Evolutionary conservation across 2,888 invertebrate species (phyloP).

Genomic region (Coenonympha arcania): DNA sequence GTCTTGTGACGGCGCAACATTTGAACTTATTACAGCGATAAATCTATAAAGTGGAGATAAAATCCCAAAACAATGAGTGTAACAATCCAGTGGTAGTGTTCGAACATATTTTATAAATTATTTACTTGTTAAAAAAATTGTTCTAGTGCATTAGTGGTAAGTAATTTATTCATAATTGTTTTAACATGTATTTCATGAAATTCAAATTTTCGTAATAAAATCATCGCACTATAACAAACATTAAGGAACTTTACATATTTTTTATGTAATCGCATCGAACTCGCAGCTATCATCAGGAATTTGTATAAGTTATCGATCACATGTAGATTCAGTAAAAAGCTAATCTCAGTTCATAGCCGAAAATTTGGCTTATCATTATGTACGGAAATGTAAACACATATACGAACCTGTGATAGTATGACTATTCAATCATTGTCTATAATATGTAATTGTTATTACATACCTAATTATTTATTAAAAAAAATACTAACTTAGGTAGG

Average conservation of each 20-base stretch:
- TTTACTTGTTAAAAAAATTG: not conserved
- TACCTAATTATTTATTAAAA: too few relatives aligned
- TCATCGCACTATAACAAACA: not conserved
- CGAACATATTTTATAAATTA: constrained; percentile 4
- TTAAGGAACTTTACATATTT: not conserved
- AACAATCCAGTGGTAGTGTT: constrained; percentile 9
- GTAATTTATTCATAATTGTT: not conserved
- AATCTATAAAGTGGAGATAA: constrained; percentile 33
- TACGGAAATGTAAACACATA: not conserved
- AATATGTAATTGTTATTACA: too few relatives aligned
- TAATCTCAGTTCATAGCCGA: not conserved
- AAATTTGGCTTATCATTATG: not conserved
- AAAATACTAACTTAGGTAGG: too few relatives aligned
- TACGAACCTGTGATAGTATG: too few relatives aligned
- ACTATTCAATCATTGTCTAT: too few relatives aligned
- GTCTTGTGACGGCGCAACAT: constrained; percentile 65
- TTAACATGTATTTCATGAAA: not conserved
- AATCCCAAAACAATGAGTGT: constrained; percentile 22
- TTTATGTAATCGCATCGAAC: too few relatives aligned
- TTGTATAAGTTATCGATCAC: too few relatives aligned
- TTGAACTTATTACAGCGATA: constrained; percentile 50
- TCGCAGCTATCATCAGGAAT: too few relatives aligned
- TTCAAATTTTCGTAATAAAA: not conserved
- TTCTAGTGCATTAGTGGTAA: constrained; percentile 11
- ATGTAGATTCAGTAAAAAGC: too few relatives aligned